Percentiles rank a stretch among this genome's conserved stretches.
Evolutionary conservation across 1,140 invertebrate species (phyloP).

Genomic region (Scaptomyza hsui): DNA sequence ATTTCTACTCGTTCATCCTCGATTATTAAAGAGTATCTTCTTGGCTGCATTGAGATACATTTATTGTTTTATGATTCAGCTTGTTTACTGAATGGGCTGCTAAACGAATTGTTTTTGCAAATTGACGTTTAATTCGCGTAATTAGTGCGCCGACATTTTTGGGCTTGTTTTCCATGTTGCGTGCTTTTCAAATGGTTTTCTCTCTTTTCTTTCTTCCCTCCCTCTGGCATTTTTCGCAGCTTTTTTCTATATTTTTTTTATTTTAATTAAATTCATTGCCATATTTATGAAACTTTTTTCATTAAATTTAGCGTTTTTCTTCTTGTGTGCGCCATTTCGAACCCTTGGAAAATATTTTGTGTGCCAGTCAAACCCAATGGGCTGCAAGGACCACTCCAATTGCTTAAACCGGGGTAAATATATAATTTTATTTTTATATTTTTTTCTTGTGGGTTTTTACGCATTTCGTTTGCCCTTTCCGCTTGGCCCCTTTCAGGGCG

Average conservation of each 20-base stretch:
- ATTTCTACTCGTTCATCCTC: no score
- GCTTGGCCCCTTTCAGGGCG: constrained; percentile 31
- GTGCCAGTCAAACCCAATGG: constrained; percentile 24
- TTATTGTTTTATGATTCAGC: background rate
- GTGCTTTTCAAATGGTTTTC: constrained; percentile 25
- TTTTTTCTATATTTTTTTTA: constrained; percentile 23
- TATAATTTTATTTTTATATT: constrained; percentile 47
- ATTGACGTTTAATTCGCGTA: constrained; percentile 81
- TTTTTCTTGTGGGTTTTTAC: constrained; percentile 72
- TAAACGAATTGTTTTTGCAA: constrained; percentile 80
- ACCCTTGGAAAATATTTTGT: constrained; percentile 59
- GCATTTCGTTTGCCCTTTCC: constrained; percentile 54
- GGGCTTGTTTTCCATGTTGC: constrained; percentile 55
- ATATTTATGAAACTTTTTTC: constrained; percentile 83
- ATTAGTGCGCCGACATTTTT: constrained; percentile 78
- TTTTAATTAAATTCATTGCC: constrained; percentile 81
- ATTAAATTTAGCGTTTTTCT: constrained; percentile 77
- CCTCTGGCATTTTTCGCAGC: constrained; percentile 39
- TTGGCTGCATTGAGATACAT: background rate
- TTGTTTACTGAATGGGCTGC: constrained; percentile 45
- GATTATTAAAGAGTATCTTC: constrained; percentile 8
- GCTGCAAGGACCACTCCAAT: constrained; percentile 28
- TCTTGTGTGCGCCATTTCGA: constrained; percentile 56
- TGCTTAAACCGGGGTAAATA: constrained; percentile 23
- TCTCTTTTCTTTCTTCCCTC: constrained; percentile 8